Conservation (phyloP, 1,140 invertebrate genomes). For the Drosophila paulistorum region DNA sequence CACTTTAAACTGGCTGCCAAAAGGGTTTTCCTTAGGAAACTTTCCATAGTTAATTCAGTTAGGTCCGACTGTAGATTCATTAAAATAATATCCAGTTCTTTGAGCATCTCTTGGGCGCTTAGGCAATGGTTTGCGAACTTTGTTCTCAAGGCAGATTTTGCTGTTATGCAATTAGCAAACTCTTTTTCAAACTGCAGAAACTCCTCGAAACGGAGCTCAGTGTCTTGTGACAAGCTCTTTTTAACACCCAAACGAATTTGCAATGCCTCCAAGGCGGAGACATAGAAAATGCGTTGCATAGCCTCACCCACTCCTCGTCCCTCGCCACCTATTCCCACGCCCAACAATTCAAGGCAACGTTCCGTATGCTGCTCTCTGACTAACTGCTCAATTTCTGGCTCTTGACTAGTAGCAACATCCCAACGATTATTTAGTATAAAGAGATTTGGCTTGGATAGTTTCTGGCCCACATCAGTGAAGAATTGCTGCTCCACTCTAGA, state of each 20-base stretch:
- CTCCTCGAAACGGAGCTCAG: slow-evolving; percentile 95
- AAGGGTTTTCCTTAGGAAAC: not conserved
- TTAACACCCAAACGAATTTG: slow-evolving; percentile 85
- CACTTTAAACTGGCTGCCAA: not conserved
- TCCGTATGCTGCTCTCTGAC: slow-evolving; percentile 95
- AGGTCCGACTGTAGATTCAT: slow-evolving; percentile 17
- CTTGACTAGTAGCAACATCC: slow-evolving; percentile 96
- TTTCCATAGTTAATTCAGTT: not conserved
- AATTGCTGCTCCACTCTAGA: slow-evolving; percentile 97
- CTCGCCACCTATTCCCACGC: slow-evolving; percentile 96
- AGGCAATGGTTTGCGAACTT: slow-evolving; percentile 99
- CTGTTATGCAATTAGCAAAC: slow-evolving; percentile 98
- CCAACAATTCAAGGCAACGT: slow-evolving; percentile 95
- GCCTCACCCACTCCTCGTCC: slow-evolving; percentile 92
- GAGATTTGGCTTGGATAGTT: slow-evolving; percentile 98
- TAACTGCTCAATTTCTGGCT: slow-evolving; percentile 95
- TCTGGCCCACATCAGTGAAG: slow-evolving; percentile 98
- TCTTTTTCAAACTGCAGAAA: slow-evolving; percentile 98
- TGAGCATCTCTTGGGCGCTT: slow-evolving; percentile 93
- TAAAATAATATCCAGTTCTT: slow-evolving; percentile 86
- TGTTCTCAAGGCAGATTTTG: slow-evolving; percentile 96
- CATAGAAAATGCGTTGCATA: slow-evolving; percentile 97
- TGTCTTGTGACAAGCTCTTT: slow-evolving; percentile 83
- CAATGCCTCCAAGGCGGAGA: slow-evolving; percentile 98
- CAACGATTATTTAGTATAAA: slow-evolving; percentile 99